Percentiles rank a stretch among this genome's conserved stretches.
Evolutionary conservation across 2,888 invertebrate species (phyloP).

Genomic region (Elaeidobius kamerunicus): DNA sequence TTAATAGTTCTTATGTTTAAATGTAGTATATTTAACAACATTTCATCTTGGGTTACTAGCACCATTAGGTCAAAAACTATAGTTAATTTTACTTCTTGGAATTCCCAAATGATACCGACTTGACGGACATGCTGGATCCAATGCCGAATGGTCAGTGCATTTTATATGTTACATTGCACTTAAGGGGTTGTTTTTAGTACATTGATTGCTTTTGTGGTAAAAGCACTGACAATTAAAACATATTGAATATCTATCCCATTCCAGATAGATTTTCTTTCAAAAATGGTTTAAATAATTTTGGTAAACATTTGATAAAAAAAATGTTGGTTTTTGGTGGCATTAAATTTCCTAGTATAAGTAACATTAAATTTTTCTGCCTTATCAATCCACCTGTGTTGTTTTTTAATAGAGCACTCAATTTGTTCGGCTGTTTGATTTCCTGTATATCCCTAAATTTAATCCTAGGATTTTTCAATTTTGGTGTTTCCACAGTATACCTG

Average conservation of each 20-base stretch:
- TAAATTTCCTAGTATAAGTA: background rate
- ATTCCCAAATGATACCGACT: background rate
- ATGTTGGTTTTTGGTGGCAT: background rate
- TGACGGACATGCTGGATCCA: background rate
- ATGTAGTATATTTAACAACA: no score
- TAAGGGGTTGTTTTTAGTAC: background rate
- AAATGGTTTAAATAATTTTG: background rate
- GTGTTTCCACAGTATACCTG: background rate
- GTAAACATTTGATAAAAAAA: background rate
- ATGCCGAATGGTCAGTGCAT: background rate
- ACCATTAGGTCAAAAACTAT: no score
- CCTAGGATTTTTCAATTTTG: background rate
- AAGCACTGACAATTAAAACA: background rate
- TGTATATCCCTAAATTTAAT: background rate
- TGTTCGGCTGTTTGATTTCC: background rate
- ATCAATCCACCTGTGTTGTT: background rate
- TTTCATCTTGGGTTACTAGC: no score
- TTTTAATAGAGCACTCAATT: background rate
- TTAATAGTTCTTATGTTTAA: no score
- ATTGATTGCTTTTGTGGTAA: background rate
- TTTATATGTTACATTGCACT: background rate
- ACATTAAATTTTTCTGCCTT: background rate
- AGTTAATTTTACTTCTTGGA: background rate
- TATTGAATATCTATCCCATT: background rate
- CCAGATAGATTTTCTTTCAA: background rate